Evolutionary conservation across 1,140 invertebrate genomes (phyloP), one percentile per base, ranked within the genome.

Genomic region (Telenomus remus): DNA sequence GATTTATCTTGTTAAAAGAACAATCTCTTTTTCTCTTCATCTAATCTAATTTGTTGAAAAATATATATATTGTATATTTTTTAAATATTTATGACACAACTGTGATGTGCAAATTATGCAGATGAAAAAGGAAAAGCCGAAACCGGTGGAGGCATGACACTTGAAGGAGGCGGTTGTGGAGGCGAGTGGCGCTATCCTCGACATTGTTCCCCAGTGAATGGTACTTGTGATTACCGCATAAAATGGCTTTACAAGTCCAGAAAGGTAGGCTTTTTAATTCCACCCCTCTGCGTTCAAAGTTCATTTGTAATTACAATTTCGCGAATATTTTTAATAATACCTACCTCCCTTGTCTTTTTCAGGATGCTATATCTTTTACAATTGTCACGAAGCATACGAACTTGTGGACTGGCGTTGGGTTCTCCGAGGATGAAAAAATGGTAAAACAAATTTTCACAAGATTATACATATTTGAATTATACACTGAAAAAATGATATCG

Each of bases 391-490:
- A 91, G 9, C 89, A 96, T 68, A 92, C 91, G 0, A 92, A 96
- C 64, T 90, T 91, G 10, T 99, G 97, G 97, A 97, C 96, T 1
- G 97, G 97, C 1, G 95, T 98, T 71, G 97, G 94, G 10, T 97
- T 98, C 86, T 96, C 95, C 27, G 90, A 95, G 56, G 92, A 96
- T 80, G 92, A 92, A 63, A 93, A 91, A 82, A 97, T 97, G 96
- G 93, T 94, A 27, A 27, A 27, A n/a, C n/a, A n/a, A 3, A 27
- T 27, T 27, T 27, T 27, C 19, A 27, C 19, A 1, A 27, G 19
- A 27, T 27, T 27, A 27, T n/a, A n/a, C n/a, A n/a, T n/a, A n/a
- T n/a, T n/a, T n/a, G n/a, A n/a, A n/a, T n/a, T n/a, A n/a, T n/a
- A n/a, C n/a, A n/a, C n/a, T n/a, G n/a, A n/a, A n/a, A n/a, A n/a